Base-by-base conservation (phyloP, 2,113 vertebrate species). In the Corvus moneduloides region DNA sequence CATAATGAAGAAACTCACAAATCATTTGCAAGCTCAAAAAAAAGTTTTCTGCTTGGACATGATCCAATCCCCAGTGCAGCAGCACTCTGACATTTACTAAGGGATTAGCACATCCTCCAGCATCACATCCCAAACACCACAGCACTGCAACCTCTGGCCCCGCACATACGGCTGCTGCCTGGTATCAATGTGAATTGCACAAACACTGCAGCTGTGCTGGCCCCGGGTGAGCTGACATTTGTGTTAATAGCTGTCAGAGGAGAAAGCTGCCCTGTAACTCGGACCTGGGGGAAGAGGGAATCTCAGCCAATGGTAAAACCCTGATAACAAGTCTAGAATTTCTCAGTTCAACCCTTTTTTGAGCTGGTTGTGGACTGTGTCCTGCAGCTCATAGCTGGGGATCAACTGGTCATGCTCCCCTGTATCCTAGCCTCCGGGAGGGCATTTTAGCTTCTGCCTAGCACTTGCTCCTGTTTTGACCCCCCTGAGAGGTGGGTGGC, bases 71-170 rank as follows among this genome's bases (percentile, higher is more conserved):
- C 61, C 79, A 56, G 32, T 16, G n/a, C 75, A 78, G 71, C 79
- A 84, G 61, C 39, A 17, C 3, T 32, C 64, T 90, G 85, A 86
- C 90, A 96, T 95, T 96, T 88, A 52, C 85, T 84, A 54, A 83
- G 0, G 15, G 92, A 96, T 94, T 90, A 95, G 75, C 75, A 90
- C 68, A 86, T 71, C 85, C 41, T 90, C 71, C 72, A 77, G 48
- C 76, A 58, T 51, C 67, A 41, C 82, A 76, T 80, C 78, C 66
- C 77, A 81, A 48, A 28, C 33, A 52, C 13, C 1, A 1, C 79
- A 80, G 92, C 83, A 55, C 21, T 9, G 35, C 10, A 77, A 59
- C 82, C 76, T 44, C 82, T 67, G 75, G 63, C 90, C 94, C 52
- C 67, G 41, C 48, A 52, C 82, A 84, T 3, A 61, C 1, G 2